phyloP scores from a whole-genome alignment of 2,113 vertebrate genomes.

The Synodontis membranacea region DNA sequence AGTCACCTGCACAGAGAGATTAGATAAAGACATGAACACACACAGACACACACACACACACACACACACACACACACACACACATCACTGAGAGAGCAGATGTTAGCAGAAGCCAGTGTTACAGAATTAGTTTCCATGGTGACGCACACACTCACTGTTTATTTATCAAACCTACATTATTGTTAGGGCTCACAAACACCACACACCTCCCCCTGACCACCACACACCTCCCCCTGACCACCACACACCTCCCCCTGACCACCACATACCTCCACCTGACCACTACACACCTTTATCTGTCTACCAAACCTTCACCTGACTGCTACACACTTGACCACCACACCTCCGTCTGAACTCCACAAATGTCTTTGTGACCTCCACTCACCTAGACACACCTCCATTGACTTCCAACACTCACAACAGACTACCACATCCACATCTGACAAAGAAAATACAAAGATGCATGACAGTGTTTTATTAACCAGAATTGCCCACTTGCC shows the following conservation, averaged over 20 bases:
- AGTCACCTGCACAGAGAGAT: background rate
- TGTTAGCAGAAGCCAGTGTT: constrained; percentile 67
- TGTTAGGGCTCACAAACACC: background rate
- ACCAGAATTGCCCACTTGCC: background rate
- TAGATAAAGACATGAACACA: background rate
- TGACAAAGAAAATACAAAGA: background rate
- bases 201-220: background rate
- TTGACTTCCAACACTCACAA: background rate
- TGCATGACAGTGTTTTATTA: background rate
- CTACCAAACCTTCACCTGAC: background rate
- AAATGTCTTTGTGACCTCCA: too few species aligned
- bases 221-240: background rate
- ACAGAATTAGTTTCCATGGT: constrained; percentile 76
- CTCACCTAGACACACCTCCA: background rate
- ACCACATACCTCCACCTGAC: background rate
- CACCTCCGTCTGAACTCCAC: background rate
- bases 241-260: background rate
- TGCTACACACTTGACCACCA: too few species aligned
- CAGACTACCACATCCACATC: too few species aligned
- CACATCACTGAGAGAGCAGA: constrained; percentile 65
- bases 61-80: background rate
- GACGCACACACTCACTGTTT: constrained; percentile 49
- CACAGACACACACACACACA: background rate
- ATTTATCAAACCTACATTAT: constrained; percentile 56
- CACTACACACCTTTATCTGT: background rate